Conservation (phyloP, 2,113 vertebrate species). For the Rana temporaria region DNA sequence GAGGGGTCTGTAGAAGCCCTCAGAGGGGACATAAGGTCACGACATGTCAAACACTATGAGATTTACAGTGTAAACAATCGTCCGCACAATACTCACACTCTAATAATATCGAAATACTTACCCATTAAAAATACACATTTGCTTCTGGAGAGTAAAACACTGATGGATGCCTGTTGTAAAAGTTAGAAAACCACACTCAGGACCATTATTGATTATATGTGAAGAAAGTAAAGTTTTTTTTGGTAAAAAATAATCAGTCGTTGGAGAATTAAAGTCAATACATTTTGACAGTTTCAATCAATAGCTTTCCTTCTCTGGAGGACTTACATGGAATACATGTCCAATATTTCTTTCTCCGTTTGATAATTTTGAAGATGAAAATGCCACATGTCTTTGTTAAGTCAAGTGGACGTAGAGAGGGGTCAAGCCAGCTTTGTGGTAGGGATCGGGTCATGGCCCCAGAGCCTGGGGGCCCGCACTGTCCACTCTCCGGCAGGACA, state of each 20-base stretch:
- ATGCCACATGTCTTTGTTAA: constrained; percentile 33
- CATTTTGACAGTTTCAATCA: constrained; percentile 5
- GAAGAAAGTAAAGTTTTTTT: not conserved
- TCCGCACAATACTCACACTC: no score
- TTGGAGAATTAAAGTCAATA: not conserved
- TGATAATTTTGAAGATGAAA: constrained; percentile 26
- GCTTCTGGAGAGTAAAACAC: no score
- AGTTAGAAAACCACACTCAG: no score
- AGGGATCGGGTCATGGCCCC: constrained; percentile 34
- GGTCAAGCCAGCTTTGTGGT: constrained; percentile 60
- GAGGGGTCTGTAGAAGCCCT: not conserved
- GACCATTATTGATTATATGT: not conserved
- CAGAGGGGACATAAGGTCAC: not conserved
- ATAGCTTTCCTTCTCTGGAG: not conserved
- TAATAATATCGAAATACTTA: no score
- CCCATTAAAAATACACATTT: no score
- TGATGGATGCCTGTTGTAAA: no score
- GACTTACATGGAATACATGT: constrained; percentile 3
- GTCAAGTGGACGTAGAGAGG: constrained; percentile 53
- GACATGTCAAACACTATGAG: no score
- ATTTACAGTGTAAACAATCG: no score
- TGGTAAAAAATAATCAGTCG: not conserved
- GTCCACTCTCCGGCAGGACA: constrained; percentile 31
- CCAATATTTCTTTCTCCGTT: constrained; percentile 5
- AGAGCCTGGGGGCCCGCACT: not conserved